Evolutionary conservation across 2,113 vertebrate genomes (phyloP), one percentile per base, ranked within the genome.

Genomic region (Fukomys damarensis): DNA sequence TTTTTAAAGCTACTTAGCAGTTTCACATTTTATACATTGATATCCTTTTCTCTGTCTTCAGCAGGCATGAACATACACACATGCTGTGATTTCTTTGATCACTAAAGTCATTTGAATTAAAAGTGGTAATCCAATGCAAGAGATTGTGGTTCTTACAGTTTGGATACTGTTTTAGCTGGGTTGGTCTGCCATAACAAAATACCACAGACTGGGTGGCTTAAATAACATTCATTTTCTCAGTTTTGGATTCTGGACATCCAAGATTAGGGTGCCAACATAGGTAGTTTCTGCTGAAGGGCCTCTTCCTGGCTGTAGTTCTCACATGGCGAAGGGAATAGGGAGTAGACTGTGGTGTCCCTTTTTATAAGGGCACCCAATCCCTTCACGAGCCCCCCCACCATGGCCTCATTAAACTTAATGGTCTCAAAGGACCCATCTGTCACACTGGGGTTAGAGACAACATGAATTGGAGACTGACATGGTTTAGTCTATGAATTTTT

Each of bases 61-160:
- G 58, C 26, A 86, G 49, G 70, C 38, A 24, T 79, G 32, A 5
- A 56, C 61, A 68, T 56, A 66, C 41, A 16, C 0, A 30, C 30
- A 28, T 41, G 13, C 38, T 22, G 26, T 30, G 0, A 24, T 38
- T 84, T 96, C 41, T 43, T 74, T 58, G 66, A 19, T 65, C 56
- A 54, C 58, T 94, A 63, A 93, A 90, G 84, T 90, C 24, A 76
- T 49, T 74, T 68, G 26, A 84, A 41, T 96, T 86, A 83, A 93
- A 86, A 22, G 1, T 65, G 46, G 56, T 63, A 79, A 72, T 76
- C 46, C 35, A 84, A 11, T 30, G 65, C 46, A 38, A 93, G 68
- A 28, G 6, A 12, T 63, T 63, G 56, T 83, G 35, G 38, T 46
- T 83, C 58, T 82, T 61, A 82, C 30, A 76, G 19, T 84, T 90